Evolutionary conservation across 2,113 vertebrate genomes (phyloP).

Genomic region (Cisticola juncidis): DNA sequence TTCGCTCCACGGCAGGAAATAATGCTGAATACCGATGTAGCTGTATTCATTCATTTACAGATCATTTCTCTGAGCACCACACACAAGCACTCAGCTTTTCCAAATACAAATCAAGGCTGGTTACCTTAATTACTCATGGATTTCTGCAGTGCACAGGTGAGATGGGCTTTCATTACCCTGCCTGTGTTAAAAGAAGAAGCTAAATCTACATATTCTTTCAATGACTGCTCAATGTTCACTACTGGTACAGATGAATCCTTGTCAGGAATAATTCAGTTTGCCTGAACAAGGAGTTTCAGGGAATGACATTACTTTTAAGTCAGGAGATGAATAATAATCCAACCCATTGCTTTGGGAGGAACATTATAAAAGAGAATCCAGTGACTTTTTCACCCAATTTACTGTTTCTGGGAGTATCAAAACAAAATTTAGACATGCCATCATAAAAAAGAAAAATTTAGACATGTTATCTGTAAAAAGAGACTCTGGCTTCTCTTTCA

Average conservation of each 20-base stretch:
- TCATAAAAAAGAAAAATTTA: constrained; percentile 23
- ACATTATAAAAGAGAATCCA: background rate
- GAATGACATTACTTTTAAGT: constrained; percentile 47
- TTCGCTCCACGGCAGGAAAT: constrained; percentile 12
- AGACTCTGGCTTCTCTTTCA: constrained; percentile 32
- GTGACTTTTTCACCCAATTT: constrained; percentile 27
- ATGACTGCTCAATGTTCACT: background rate
- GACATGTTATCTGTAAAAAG: constrained; percentile 13
- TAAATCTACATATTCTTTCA: constrained; percentile 33
- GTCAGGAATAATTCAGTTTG: constrained; percentile 56
- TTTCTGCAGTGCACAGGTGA: constrained; percentile 32
- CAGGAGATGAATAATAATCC: constrained; percentile 50
- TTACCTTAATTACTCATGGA: constrained; percentile 38
- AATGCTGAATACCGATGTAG: background rate
- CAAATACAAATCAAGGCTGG: constrained; percentile 33
- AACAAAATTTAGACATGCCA: constrained; percentile 7
- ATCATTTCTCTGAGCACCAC: constrained; percentile 18
- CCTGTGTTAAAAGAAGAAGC: background rate
- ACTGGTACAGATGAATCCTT: constrained; percentile 15
- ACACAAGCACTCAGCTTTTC: background rate
- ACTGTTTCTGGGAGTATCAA: background rate
- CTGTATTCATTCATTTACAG: constrained; percentile 14
- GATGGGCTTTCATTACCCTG: background rate
- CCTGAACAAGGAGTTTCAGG: constrained; percentile 49
- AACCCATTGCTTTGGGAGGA: constrained; percentile 20